A percentile compares a stretch with the other conserved stretches of the same genome.
These are phyloP conservation scores for Mus caroli DNA, from an alignment of 2,797 vertebrate species.

Conservation along the genomic window DNA sequence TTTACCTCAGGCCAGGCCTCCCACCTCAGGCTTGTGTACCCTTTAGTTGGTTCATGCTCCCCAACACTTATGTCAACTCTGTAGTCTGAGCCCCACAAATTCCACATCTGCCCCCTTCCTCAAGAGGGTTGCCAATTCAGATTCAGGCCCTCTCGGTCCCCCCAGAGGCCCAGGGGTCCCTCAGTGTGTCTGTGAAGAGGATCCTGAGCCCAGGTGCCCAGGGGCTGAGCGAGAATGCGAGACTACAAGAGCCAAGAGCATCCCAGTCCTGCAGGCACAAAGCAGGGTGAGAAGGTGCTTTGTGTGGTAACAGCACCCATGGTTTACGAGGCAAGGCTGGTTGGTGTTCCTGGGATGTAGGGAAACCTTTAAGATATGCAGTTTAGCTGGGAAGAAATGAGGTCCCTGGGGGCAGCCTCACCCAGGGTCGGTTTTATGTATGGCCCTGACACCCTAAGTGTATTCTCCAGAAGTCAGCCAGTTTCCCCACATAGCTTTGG, in stretches of 20 bases:
- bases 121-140: not conserved
- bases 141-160: not conserved
- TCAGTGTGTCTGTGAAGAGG: not conserved
- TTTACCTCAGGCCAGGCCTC: not conserved
- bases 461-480: not conserved
- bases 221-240: not conserved
- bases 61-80: not conserved
- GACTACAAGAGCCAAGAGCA: not conserved
- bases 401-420: not conserved
- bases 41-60: not conserved
- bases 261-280: not conserved
- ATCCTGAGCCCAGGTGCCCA: not conserved
- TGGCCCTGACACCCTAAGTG: not conserved
- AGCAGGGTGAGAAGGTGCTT: not conserved
- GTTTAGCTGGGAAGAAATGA: not conserved
- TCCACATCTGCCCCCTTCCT: not conserved
- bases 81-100: not conserved
- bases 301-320: not conserved
- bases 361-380: not conserved
- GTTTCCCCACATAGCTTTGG: constrained; percentile 39
- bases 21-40: not conserved
- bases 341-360: not conserved
- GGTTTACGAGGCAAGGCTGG: not conserved
- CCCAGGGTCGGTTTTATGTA: not conserved
- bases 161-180: not conserved